Evolutionary conservation across 2,888 invertebrate species (phyloP).

Genomic region (Dermolepida albohirtum): DNA sequence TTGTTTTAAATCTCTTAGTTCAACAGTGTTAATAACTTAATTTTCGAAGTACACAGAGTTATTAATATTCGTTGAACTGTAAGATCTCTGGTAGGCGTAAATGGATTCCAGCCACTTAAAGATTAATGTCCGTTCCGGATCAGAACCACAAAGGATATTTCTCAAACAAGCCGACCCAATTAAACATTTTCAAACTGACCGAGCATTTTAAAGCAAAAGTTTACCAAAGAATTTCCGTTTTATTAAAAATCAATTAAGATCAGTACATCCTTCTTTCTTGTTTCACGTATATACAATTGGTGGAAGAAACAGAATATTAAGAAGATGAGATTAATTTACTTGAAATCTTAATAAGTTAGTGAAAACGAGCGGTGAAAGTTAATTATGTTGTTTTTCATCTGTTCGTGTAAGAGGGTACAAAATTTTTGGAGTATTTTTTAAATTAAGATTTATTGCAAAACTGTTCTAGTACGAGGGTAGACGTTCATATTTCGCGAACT

Average conservation of each 20-base stretch:
- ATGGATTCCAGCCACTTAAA: constrained; percentile 26
- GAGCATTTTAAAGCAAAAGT: not conserved
- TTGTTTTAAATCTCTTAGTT: constrained; percentile 24
- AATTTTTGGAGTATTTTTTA: no score
- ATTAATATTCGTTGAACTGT: constrained; percentile 33
- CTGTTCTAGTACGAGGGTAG: no score
- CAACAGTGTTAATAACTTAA: constrained; percentile 36
- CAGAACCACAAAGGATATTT: constrained; percentile 18
- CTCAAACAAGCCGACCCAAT: constrained; percentile 11
- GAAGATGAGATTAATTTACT: no score
- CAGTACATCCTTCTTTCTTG: no score
- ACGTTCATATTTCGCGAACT: no score
- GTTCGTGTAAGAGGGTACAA: no score
- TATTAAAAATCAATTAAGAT: constrained; percentile 2
- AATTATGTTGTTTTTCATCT: no score
- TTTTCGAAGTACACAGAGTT: constrained; percentile 16
- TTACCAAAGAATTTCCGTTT: not conserved
- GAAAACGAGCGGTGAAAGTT: no score
- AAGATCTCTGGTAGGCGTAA: constrained; percentile 21
- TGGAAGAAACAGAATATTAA: no score
- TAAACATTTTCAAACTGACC: constrained; percentile 9
- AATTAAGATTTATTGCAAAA: no score
- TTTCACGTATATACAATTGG: no score
- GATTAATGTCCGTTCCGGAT: constrained; percentile 28
- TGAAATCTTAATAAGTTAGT: no score